A percentile compares a stretch with the other conserved stretches of the same genome.
Conservation (phyloP, 2,797 vertebrate species). For the Mormyrus proboscirostris region DNA sequence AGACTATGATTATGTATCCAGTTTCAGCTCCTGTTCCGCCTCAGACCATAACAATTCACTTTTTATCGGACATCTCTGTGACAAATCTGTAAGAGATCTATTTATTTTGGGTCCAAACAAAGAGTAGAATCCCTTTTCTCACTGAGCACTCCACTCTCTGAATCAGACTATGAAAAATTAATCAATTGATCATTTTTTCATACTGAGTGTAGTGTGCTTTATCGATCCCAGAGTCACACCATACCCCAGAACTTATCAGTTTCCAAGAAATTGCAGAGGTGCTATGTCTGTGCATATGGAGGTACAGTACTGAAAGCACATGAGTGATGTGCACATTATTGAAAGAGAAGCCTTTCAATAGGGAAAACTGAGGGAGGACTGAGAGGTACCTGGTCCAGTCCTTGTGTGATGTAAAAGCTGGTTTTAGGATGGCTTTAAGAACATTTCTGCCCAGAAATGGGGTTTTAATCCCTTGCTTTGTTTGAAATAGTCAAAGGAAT, state of each 20-base stretch:
- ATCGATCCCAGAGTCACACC: background rate
- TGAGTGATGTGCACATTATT: background rate
- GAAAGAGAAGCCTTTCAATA: background rate
- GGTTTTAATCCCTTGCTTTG: background rate
- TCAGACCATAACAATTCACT: background rate
- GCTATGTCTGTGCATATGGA: background rate
- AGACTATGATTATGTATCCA: background rate
- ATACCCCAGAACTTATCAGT: background rate
- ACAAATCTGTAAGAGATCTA: background rate
- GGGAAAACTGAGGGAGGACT: background rate
- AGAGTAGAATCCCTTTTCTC: background rate
- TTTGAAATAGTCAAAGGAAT: background rate
- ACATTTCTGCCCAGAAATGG: background rate
- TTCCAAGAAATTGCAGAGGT: background rate
- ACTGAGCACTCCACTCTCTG: background rate
- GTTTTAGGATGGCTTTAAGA: background rate
- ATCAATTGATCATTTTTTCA: background rate
- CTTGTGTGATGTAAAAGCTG: background rate
- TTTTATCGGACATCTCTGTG: background rate
- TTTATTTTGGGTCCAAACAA: background rate
- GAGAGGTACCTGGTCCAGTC: background rate
- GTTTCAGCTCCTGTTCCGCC: background rate
- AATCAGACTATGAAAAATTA: conserved; percentile 8
- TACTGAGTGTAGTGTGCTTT: background rate
- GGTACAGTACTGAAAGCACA: background rate